Percentiles rank a stretch among this genome's conserved stretches.
Evolutionary conservation across 2,888 invertebrate species (phyloP).

Genomic region (Oscheius sp.): DNA sequence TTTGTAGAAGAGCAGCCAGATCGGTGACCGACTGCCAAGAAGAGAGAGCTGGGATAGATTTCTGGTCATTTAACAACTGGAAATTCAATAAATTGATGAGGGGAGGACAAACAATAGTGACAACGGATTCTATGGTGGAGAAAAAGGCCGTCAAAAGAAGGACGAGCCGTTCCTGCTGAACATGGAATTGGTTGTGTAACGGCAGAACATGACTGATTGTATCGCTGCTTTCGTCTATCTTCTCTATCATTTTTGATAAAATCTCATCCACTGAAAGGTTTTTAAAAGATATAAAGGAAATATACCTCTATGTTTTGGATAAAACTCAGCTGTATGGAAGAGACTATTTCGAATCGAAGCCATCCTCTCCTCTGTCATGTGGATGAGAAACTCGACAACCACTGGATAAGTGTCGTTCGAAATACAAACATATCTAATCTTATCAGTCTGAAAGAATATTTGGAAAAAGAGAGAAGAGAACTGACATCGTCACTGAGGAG

Average conservation of each 20-base stretch:
- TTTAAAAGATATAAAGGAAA: too few relatives aligned
- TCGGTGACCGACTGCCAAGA: conserved; percentile 14
- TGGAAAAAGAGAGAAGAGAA: not conserved
- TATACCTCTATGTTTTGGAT: not conserved
- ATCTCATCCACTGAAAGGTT: conserved; percentile 22
- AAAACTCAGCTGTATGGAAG: conserved; percentile 22
- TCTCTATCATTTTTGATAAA: not conserved
- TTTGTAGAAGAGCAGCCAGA: conserved; percentile 12
- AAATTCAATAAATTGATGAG: not conserved
- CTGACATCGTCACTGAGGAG: conserved; percentile 21
- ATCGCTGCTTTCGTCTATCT: conserved; percentile 19
- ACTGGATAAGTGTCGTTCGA: not conserved
- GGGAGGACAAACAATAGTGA: conserved; percentile 18
- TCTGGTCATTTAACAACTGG: conserved; percentile 20
- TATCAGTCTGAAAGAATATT: conserved; percentile 18
- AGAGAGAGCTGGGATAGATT: conserved; percentile 9
- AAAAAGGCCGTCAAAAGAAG: conserved; percentile 23
- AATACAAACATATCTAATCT: conserved; percentile 16
- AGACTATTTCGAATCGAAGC: not conserved
- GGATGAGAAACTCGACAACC: conserved; percentile 21
- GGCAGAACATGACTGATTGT: conserved; percentile 18
- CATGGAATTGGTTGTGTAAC: conserved; percentile 26
- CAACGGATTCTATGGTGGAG: conserved; percentile 23
- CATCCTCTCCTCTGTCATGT: not conserved
- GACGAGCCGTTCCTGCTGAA: conserved; percentile 26